Evolutionary conservation across 1,140 invertebrate genomes (phyloP), one percentile per base, ranked within the genome.

Genomic region (Drosophila willistoni): DNA sequence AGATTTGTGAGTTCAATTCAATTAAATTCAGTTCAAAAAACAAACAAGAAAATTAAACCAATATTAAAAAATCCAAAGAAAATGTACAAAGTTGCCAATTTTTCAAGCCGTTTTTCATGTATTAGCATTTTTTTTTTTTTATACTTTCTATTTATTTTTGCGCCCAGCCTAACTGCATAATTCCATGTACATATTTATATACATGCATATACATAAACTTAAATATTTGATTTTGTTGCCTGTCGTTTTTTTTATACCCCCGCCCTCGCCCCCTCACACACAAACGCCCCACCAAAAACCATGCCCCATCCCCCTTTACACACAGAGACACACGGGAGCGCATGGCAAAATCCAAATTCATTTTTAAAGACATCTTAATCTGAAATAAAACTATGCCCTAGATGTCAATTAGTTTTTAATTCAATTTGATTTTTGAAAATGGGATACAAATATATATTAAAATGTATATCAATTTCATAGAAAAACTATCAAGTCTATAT

Each of bases 1-100:
- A 82, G 66, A 76, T 85, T 85, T 86, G 82, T 85, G 82, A 85
- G 82, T 85, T 71, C 55, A 77, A 44, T 51, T n/a, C 19, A 25
- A 29, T 29, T 29, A 5, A 63, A 25, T 44, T 33, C 10, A 65
- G 56, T 25, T 25, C 22, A 25, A 63, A 6, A 10, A 62, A 25
- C 17, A 22, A 47, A 61, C 34, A 54, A 17, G 44, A 57, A 36
- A 70, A 75, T 29, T 29, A 29, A 29, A 29, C 29, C 29, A 29
- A 29, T 29, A 29, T 29, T 68, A 54, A 73, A 54, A 73, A 76
- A 68, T 83, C 77, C 74, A 71, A 56, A 79, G 64, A 83, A 72
- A 64, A 39, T 65, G 63, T 22, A 51, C 71, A 76, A 63, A 70
- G 68, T 74, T 71, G 71, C 68, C 65, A 54, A 55, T 57, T 68